Evolutionary conservation across 35 echinoderm and acorn worm species (phyloP), one percentile per base, ranked within the genome.

Genomic region (Lytechinus variegatus): DNA sequence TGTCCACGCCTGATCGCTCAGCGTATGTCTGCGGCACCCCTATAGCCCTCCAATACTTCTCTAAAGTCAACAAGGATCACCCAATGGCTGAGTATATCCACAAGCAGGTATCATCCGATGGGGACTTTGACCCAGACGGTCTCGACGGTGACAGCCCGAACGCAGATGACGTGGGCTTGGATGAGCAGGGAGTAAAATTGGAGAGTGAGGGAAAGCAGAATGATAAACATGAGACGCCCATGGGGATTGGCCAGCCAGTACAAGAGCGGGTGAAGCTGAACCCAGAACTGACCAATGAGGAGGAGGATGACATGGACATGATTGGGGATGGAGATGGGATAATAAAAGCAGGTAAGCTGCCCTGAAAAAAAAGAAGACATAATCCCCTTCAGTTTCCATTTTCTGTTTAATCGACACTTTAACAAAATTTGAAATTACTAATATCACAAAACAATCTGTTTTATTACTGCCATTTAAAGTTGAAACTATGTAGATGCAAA

Each of bases 21-120:
- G 97, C 97, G 24, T 98, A 97, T 86, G 95, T 98, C 54, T 95
- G 95, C n/a, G 97, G 97, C 24, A 98, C 97, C 8, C 95, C 95
- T 2, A 72, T 97, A 13, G 97, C 96, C 14, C 95, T 97, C 54
- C 94, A 96, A 66, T 98, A 97, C 95, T 98, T 98, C 94, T 95
- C 97, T 53, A 95, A 96, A 55, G 95, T 98, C 51, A 96, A 98
- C 55, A 97, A 97, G 66, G 95, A 96, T 27, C 93, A 92, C 27
- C 86, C 95, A 10, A 92, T 98, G 88, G 92, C 97, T n/a, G 97
- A 98, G 61, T 97, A 95, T 56, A 87, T 98, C 33, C 95, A 98
- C 92, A 93, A 93, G 54, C 92, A 93, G 92, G 92, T 57, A 2
- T 54, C 95, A 6, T 27, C 6, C 92, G 92, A 93, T 27, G 11